phyloP scores from a whole-genome alignment of 1,140 invertebrate genomes.

The Magallana gigas region DNA sequence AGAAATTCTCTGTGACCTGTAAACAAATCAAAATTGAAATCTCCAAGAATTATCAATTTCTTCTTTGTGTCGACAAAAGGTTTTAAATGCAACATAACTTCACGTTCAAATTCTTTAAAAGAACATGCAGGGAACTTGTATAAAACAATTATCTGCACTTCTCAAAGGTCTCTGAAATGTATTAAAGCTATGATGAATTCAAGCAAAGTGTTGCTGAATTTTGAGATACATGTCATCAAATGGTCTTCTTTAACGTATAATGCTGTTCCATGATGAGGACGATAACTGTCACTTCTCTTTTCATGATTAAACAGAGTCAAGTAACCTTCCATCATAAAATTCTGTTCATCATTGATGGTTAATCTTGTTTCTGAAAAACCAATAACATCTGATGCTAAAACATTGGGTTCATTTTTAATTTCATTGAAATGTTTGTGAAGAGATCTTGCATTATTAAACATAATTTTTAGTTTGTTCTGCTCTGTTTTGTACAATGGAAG shows the following conservation, averaged over 20 bases:
- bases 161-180: constrained; percentile 13
- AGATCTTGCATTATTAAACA: neutral
- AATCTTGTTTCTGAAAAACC: constrained; percentile 51
- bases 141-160: constrained; percentile 29
- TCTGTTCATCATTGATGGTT: constrained; percentile 20
- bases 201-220: neutral
- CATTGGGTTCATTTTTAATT: constrained; percentile 34
- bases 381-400: constrained; percentile 40
- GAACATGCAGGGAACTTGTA: constrained; percentile 40
- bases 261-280: constrained; percentile 27
- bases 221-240: neutral
- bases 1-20: constrained; percentile 41
- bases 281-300: neutral
- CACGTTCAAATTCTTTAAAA: constrained; percentile 22
- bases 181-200: constrained; percentile 31
- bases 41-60: constrained; percentile 40
- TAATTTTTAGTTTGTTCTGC: neutral
- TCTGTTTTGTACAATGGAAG: neutral
- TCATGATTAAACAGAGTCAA: constrained; percentile 10
- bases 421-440: constrained; percentile 23
- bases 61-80: constrained; percentile 12
- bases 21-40: constrained; percentile 51
- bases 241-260: constrained; percentile 27
- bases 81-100: neutral
- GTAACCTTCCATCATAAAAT: constrained; percentile 13